Evolutionary conservation across 1,140 invertebrate genomes (phyloP).

Genomic region (Euura saliciscinereae): DNA sequence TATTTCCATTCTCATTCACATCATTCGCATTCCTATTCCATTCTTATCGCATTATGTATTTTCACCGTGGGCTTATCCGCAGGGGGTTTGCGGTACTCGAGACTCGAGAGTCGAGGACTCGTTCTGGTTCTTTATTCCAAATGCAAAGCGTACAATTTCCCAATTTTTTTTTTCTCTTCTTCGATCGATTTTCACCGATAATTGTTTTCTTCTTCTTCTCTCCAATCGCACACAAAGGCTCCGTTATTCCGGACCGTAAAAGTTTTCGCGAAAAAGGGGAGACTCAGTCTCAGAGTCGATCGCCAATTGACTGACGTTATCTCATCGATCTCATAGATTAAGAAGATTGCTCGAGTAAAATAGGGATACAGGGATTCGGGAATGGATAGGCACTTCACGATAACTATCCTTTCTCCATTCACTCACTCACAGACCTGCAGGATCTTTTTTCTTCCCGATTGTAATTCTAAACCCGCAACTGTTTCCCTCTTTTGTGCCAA

Average conservation of each 20-base stretch:
- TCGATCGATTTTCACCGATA: constrained; percentile 17
- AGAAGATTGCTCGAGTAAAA: constrained; percentile 19
- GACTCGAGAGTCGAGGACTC: neutral
- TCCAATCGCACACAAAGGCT: constrained; percentile 14
- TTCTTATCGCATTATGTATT: neutral
- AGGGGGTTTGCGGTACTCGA: neutral
- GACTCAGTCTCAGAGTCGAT: constrained; percentile 19
- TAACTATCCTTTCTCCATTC: neutral
- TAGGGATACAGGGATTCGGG: neutral
- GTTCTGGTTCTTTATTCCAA: neutral
- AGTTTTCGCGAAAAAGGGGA: constrained; percentile 6
- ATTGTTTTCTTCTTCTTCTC: neutral
- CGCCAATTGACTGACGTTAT: constrained; percentile 24
- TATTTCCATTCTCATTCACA: constrained; percentile 7
- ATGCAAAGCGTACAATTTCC: too few relatives aligned
- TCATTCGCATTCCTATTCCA: constrained; percentile 5
- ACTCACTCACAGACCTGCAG: neutral
- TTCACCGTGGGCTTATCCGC: too few relatives aligned
- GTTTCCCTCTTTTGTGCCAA: neutral
- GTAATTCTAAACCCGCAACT: constrained; percentile 2
- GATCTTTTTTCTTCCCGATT: neutral
- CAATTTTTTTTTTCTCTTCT: neutral
- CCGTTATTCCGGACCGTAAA: neutral
- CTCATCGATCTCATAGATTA: constrained; percentile 17
- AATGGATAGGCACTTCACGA: too few relatives aligned